Conservation (phyloP, 2,888 invertebrate genomes). For the Troilus luridus region DNA sequence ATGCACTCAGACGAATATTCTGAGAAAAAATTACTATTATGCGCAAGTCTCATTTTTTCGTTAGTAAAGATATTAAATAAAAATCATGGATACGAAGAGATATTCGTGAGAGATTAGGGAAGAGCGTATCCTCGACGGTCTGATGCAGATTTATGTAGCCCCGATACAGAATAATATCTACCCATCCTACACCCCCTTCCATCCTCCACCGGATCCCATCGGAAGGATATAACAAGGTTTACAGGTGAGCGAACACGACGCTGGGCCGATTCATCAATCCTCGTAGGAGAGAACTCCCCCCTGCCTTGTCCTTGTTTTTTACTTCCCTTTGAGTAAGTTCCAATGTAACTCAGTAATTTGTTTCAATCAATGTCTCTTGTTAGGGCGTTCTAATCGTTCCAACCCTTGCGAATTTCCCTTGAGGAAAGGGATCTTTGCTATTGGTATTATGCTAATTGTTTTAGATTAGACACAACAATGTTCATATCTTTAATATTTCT, state of each 20-base stretch:
- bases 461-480: too few species aligned
- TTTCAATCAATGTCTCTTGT: conserved; percentile 24
- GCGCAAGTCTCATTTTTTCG: too few species aligned
- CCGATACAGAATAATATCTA: conserved; percentile 10
- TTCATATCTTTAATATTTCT: too few species aligned
- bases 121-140: neutral
- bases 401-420: neutral
- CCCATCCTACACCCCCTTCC: too few species aligned
- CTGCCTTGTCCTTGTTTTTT: neutral
- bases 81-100: too few species aligned
- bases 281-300: neutral
- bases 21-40: too few species aligned
- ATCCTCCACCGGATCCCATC: neutral
- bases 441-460: too few species aligned
- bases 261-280: neutral
- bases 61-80: too few species aligned
- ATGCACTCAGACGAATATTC: too few species aligned
- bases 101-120: neutral
- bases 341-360: conserved; percentile 13
- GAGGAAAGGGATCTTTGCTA: neutral
- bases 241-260: neutral
- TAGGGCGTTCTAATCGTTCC: neutral
- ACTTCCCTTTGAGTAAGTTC: conserved; percentile 39
- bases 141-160: conserved; percentile 19
- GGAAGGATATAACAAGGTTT: conserved; percentile 15